Conservation (phyloP, 2,888 invertebrate species). For the Ditula angustiorana region DNA sequence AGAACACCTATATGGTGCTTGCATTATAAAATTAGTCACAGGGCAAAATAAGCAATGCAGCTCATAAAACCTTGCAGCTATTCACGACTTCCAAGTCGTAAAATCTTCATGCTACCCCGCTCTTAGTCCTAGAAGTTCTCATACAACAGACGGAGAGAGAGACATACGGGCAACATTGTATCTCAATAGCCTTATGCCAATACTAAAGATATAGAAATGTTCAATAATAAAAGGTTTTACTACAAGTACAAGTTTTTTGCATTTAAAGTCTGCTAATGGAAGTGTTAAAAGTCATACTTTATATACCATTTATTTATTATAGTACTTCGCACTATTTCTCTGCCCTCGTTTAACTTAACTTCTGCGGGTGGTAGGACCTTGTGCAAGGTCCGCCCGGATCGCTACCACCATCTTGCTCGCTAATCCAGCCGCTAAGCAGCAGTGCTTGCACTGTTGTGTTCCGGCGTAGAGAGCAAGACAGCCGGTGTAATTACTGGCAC, state of each 20-base stretch:
- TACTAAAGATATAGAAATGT: slow-evolving; percentile 65
- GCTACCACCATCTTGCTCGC: no score
- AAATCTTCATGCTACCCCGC: slow-evolving; percentile 60
- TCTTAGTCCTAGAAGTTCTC: slow-evolving; percentile 45
- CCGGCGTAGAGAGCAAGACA: no score
- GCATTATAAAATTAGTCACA: slow-evolving; percentile 79
- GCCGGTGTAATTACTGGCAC: no score
- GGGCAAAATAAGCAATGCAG: slow-evolving; percentile 79
- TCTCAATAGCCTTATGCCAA: slow-evolving; percentile 58
- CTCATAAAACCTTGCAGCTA: slow-evolving; percentile 67
- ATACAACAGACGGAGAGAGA: slow-evolving; percentile 55
- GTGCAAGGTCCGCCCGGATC: no score
- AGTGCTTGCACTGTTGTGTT: no score
- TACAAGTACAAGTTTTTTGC: slow-evolving; percentile 34
- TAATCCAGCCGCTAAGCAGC: no score
- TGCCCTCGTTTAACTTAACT: no score
- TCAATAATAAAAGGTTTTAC: slow-evolving; percentile 51
- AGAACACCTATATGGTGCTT: slow-evolving; percentile 61
- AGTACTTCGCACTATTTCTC: no score
- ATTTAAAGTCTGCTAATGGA: slow-evolving; percentile 16
- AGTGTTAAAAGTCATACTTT: no score
- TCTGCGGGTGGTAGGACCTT: no score
- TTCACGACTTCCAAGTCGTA: slow-evolving; percentile 72
- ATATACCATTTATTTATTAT: no score
- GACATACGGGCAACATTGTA: slow-evolving; percentile 67